phyloP scores from a whole-genome alignment of 2,797 vertebrate genomes.

The Scolopax rusticola region DNA sequence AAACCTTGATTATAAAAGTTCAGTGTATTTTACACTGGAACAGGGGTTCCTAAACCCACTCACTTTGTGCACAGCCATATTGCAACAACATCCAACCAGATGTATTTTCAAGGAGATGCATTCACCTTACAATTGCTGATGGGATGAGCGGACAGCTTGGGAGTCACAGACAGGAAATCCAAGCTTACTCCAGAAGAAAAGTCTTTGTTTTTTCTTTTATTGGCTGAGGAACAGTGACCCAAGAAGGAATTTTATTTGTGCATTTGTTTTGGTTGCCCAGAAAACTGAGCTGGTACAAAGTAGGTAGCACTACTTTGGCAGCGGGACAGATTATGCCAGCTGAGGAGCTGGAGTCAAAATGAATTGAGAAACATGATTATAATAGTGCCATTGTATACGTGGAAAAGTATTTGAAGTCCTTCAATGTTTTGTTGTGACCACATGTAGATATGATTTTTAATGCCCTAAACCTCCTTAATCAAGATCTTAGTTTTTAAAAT shows the following conservation, averaged over 20 bases:
- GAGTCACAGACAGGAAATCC: not conserved
- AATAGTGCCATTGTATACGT: slow-evolving; percentile 8
- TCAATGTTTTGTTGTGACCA: not conserved
- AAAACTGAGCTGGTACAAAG: slow-evolving; percentile 5
- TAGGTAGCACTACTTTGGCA: not conserved
- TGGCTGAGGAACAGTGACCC: not conserved
- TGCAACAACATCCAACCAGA: not conserved
- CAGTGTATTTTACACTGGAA: not conserved
- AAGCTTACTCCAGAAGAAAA: not conserved
- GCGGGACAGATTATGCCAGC: slow-evolving; percentile 27
- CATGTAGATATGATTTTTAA: slow-evolving; percentile 16
- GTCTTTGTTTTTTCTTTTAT: not conserved
- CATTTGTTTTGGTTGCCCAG: not conserved
- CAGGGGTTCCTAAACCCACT: not conserved
- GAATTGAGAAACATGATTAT: slow-evolving; percentile 19
- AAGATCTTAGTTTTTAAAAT: slow-evolving; percentile 30
- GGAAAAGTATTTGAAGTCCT: slow-evolving; percentile 1
- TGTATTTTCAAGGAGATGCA: not conserved
- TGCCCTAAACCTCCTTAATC: slow-evolving; percentile 33
- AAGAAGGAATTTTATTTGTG: not conserved
- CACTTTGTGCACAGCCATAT: not conserved
- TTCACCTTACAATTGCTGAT: not conserved
- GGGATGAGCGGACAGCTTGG: not conserved
- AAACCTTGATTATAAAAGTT: not conserved
- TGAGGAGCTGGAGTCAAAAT: slow-evolving; percentile 20